phyloP scores from a whole-genome alignment of 2,888 invertebrate genomes.

The Acanthacorydalis orientalis region DNA sequence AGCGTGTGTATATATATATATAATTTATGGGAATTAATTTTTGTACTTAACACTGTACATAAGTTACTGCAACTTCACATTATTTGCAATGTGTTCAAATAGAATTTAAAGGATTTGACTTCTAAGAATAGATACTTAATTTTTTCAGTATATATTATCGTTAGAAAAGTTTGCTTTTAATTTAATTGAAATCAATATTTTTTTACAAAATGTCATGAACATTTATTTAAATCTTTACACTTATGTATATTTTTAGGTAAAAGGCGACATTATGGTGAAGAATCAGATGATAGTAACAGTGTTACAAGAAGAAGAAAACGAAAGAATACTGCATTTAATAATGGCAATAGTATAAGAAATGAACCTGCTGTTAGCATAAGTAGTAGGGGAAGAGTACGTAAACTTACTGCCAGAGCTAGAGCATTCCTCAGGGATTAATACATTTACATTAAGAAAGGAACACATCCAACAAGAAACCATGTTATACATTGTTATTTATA shows the following conservation, averaged over 20 bases:
- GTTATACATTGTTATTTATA: neutral
- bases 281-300: slow-evolving; percentile 15
- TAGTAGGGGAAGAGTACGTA: slow-evolving; percentile 70
- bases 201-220: no score
- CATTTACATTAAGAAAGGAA: neutral
- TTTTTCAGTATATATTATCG: no score
- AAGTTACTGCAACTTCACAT: no score
- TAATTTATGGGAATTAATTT: no score
- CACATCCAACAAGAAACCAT: no score
- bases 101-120: no score
- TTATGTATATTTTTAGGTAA: slow-evolving; percentile 12
- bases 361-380: slow-evolving; percentile 35
- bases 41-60: no score
- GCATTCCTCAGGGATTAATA: slow-evolving; percentile 36
- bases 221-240: neutral
- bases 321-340: slow-evolving; percentile 8
- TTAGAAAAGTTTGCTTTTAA: no score
- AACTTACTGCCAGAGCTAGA: slow-evolving; percentile 63
- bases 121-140: no score
- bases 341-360: slow-evolving; percentile 14
- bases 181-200: no score
- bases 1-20: no score
- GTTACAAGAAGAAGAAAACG: slow-evolving; percentile 9
- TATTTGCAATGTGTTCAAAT: no score
- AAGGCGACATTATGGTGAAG: slow-evolving; percentile 22